Evolutionary conservation across 2,113 vertebrate genomes (phyloP), one percentile per base, ranked within the genome.

Genomic region (Corydoras sp.): DNA sequence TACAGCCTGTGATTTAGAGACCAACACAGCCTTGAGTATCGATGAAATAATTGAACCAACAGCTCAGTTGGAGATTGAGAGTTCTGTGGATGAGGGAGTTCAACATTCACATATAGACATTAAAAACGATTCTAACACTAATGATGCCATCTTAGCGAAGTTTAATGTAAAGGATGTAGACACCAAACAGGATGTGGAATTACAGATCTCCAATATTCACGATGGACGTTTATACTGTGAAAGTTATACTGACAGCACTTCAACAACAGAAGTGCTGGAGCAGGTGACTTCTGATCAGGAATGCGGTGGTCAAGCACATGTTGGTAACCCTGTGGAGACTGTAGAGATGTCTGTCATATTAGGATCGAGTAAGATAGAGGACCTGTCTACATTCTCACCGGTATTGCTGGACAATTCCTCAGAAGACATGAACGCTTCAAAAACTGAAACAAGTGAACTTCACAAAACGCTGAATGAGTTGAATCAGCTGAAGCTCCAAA

Each of bases 1-100:
- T 8, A 58, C 60, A 10, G 61, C 35, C 58, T 73, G 66, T 49
- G 66, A 66, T 73, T 69, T 69, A 8, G 50, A 53, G 4, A 35
- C 65, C 15, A 65, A 51, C 49, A 31, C 35, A 10, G 62, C 30
- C 51, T 14, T 29, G 66, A 58, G 60, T 8, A 61, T 58, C 10
- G 48, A 50, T 18, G 69, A 75, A 58, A 24, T 51, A 2, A 50
- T 29, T 56, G 43, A 59, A 62, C 62, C 69, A 4, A 31, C 73
- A 24, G 56, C 35, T 12, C 9, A 18, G 6, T 35, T 54, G 69
- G 11, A 69, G 31, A 53, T 75, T 18, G 55, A 70, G 18, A 54
- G 72, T 53, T 13, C 63, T 64, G 58, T 65, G 7, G 48, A 12
- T 13, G 9, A 56, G 61, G 10, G 30, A 65, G 3, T 5, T 58